Conservation (phyloP, 2,113 vertebrate species). For the Amphiprion percula region DNA sequence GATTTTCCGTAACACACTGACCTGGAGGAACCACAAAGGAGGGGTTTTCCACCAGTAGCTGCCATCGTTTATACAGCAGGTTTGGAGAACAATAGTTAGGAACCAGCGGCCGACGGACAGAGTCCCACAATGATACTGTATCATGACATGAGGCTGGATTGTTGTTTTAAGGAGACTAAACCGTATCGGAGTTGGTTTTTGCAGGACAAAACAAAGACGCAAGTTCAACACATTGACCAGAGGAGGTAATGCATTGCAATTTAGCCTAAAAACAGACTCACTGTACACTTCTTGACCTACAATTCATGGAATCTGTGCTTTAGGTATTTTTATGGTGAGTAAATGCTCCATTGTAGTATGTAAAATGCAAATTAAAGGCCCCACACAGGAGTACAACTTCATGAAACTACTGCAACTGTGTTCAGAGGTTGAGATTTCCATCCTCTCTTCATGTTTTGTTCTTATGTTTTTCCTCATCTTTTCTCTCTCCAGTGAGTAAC, state of each 20-base stretch:
- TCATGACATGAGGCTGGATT: slow-evolving; percentile 28
- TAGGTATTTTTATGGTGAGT: no score
- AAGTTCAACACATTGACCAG: slow-evolving; percentile 17
- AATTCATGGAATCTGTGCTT: no score
- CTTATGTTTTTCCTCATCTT: neutral
- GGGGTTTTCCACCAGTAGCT: slow-evolving; percentile 55
- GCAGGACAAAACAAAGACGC: slow-evolving; percentile 17
- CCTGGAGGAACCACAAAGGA: slow-evolving; percentile 35
- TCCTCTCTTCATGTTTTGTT: neutral
- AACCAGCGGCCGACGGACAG: slow-evolving; percentile 34
- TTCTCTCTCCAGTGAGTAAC: slow-evolving; percentile 20
- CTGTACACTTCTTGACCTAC: neutral
- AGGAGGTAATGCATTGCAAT: neutral
- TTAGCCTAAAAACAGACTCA: neutral
- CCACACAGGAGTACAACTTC: neutral
- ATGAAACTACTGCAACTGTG: neutral
- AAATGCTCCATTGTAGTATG: neutral
- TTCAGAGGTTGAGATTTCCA: neutral
- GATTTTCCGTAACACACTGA: slow-evolving; percentile 28
- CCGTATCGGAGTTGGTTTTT: neutral
- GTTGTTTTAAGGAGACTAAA: slow-evolving; percentile 40
- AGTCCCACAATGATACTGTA: slow-evolving; percentile 62
- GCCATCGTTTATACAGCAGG: slow-evolving; percentile 37
- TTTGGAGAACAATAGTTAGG: slow-evolving; percentile 56
- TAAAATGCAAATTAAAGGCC: no score